These are phyloP conservation scores for Hystrix brachyura DNA, from an alignment of 2,113 vertebrate species.

Conservation along the genomic window DNA sequence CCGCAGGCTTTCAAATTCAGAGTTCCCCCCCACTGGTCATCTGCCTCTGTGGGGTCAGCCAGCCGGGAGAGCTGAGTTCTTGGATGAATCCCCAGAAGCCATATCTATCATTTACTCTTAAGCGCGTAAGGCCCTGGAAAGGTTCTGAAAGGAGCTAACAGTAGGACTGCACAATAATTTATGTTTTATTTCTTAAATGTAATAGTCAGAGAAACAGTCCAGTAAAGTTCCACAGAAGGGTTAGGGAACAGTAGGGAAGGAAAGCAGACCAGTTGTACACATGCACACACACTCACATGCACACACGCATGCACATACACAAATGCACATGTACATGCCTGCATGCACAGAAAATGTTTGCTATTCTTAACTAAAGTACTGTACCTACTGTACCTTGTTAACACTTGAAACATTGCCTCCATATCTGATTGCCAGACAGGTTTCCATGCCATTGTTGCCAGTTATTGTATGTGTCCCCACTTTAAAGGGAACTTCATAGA, in stretches of 20 bases:
- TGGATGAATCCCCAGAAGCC: background rate
- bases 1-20: background rate
- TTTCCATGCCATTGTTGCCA: background rate
- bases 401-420: background rate
- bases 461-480: background rate
- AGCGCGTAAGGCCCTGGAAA: background rate
- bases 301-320: background rate
- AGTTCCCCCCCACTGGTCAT: background rate
- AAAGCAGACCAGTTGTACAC: background rate
- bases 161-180: background rate
- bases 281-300: background rate
- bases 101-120: background rate
- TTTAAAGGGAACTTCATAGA: background rate
- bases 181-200: conserved; percentile 31
- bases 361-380: conserved; percentile 39
- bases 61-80: background rate
- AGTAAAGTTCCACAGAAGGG: background rate
- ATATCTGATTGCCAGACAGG: background rate
- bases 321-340: background rate
- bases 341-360: background rate
- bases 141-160: background rate
- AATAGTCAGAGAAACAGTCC: background rate
- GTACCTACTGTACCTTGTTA: background rate
- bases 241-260: background rate
- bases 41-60: background rate